phyloP scores from a whole-genome alignment of 2,113 vertebrate species.

The Rhinogobius similis region DNA sequence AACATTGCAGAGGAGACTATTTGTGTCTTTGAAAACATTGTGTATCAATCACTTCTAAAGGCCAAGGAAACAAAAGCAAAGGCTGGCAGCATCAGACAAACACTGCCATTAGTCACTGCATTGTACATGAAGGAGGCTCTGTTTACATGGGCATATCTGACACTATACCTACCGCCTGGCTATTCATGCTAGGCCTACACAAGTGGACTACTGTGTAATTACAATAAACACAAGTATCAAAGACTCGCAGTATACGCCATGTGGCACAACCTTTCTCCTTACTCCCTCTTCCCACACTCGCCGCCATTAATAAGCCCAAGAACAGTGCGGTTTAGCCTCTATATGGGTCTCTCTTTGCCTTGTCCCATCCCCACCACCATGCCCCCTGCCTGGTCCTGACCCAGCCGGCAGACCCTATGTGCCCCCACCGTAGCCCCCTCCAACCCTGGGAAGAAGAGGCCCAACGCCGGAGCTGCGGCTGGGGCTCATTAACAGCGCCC shows the following conservation, averaged over 20 bases:
- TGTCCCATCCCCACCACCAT: conserved; percentile 50
- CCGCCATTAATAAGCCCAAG: conserved; percentile 63
- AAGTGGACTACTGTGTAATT: conserved; percentile 61
- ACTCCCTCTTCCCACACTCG: conserved; percentile 68
- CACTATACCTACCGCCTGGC: conserved; percentile 66
- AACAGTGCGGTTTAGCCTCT: conserved; percentile 64
- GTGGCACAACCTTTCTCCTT: conserved; percentile 58
- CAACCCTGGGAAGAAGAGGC: conserved; percentile 77
- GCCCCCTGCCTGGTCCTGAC: conserved; percentile 72
- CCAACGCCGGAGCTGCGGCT: conserved; percentile 68
- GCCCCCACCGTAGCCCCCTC: conserved; percentile 50
- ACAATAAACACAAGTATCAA: conserved; percentile 64
- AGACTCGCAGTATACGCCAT: conserved; percentile 60
- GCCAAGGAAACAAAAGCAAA: conserved; percentile 67
- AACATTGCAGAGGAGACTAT: conserved; percentile 71
- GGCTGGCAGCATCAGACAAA: conserved; percentile 72
- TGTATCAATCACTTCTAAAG: conserved; percentile 74
- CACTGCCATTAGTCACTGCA: conserved; percentile 71
- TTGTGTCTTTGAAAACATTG: conserved; percentile 70
- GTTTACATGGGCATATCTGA: conserved; percentile 70
- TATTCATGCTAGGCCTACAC: conserved; percentile 57
- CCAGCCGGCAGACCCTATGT: conserved; percentile 58
- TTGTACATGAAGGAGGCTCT: conserved; percentile 48
- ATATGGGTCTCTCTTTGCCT: conserved; percentile 50
- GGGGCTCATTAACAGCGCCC: conserved; percentile 85